phyloP scores from a whole-genome alignment of 2,888 invertebrate genomes.

The Bibio marci region DNA sequence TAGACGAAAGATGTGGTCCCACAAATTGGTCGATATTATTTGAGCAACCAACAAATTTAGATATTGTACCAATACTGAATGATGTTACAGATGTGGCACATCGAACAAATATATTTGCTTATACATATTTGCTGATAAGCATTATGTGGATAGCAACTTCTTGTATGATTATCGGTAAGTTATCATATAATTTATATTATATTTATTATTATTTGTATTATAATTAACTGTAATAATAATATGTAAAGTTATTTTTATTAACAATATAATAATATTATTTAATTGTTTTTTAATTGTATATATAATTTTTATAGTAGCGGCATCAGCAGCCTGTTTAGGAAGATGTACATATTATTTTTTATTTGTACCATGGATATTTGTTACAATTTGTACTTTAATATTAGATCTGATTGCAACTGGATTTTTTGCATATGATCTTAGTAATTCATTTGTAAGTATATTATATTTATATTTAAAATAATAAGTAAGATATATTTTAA shows the following conservation, averaged over 20 bases:
- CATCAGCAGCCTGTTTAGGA: slow-evolving; percentile 7
- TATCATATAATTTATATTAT: not conserved
- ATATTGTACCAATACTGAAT: not conserved
- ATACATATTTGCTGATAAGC: slow-evolving; percentile 1
- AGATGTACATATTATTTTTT: slow-evolving; percentile 10
- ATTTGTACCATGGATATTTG: slow-evolving; percentile 29
- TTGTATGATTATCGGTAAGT: slow-evolving; percentile 4
- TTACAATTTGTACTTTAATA: slow-evolving; percentile 21
- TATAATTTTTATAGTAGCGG: slow-evolving; percentile 12
- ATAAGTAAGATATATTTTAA: no score
- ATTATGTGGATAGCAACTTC: slow-evolving; percentile 5
- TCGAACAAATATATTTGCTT: slow-evolving; percentile 5
- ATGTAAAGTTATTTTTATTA: no score
- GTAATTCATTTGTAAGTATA: slow-evolving; percentile 25
- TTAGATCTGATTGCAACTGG: slow-evolving; percentile 29
- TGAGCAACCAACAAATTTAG: not conserved
- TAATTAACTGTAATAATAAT: no score
- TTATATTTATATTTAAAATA: no score
- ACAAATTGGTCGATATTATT: not conserved
- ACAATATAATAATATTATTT: no score
- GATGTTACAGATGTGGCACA: slow-evolving; percentile 5
- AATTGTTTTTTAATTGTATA: not conserved
- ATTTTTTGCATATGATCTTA: slow-evolving; percentile 27
- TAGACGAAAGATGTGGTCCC: not conserved
- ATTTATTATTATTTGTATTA: no score